A percentile compares a stretch with the other conserved stretches of the same genome.
Conservation (phyloP, 2,888 invertebrate species). For the Xestobium rufovillosum region DNA sequence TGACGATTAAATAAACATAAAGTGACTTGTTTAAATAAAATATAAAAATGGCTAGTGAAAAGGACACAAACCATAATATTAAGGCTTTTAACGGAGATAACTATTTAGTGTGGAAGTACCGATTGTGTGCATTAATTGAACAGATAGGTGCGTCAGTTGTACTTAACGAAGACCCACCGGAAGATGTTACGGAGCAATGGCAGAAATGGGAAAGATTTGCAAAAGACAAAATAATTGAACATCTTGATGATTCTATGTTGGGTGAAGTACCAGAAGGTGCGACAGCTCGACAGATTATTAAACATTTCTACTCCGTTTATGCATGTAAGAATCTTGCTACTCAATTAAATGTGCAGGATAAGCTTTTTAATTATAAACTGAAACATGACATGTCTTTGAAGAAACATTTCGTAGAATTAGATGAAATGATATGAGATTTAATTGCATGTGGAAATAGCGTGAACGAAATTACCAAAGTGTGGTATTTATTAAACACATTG, state of each 20-base stretch:
- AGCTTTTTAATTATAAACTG: no score
- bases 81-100: constrained; percentile 9
- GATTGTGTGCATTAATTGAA: constrained; percentile 10
- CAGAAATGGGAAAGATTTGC: constrained; percentile 5
- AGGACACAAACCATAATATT: constrained; percentile 5
- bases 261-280: constrained; percentile 11
- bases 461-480: constrained; percentile 8
- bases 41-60: constrained; percentile 9
- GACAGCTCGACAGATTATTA: constrained; percentile 16
- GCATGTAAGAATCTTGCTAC: constrained; percentile 17
- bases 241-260: constrained; percentile 4
- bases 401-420: no score
- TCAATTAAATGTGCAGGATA: constrained; percentile 17
- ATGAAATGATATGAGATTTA: constrained; percentile 19
- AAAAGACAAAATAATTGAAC: constrained; percentile 7
- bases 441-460: constrained; percentile 13
- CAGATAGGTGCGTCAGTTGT: constrained; percentile 9
- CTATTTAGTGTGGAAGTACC: constrained; percentile 9
- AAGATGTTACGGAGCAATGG: constrained; percentile 2
- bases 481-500: constrained; percentile 1
- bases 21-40: no score
- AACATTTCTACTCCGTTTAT: constrained; percentile 15
- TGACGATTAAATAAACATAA: no score
- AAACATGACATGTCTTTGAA: constrained; percentile 14
- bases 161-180: constrained; percentile 8